phyloP scores from a whole-genome alignment of 2,113 vertebrate species.

The Parotia lawesii region DNA sequence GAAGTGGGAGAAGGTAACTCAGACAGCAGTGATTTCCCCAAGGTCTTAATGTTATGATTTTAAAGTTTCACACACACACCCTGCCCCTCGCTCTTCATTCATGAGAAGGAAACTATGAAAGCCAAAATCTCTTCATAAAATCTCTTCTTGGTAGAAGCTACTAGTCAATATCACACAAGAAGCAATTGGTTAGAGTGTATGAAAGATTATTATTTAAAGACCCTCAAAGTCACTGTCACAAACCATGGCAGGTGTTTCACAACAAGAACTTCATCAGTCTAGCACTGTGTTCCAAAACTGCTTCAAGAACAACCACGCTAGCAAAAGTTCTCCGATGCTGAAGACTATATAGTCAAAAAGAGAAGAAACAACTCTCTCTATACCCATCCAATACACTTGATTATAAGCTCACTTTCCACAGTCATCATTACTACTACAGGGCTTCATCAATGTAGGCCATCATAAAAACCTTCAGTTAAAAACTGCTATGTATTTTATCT shows the following conservation, averaged over 20 bases:
- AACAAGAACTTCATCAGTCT: background rate
- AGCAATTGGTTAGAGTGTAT: background rate
- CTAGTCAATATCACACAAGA: background rate
- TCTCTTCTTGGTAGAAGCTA: background rate
- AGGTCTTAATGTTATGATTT: background rate
- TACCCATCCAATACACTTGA: background rate
- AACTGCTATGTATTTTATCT: background rate
- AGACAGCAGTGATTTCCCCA: background rate
- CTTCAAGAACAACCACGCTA: background rate
- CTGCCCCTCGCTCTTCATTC: rapidly evolving
- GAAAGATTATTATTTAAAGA: background rate
- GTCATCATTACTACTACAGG: background rate
- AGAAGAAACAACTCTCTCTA: background rate
- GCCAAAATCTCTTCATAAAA: background rate
- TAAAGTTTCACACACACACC: background rate
- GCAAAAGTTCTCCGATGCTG: background rate
- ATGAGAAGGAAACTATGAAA: background rate
- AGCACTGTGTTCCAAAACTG: background rate
- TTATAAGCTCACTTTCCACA: background rate
- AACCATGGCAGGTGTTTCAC: background rate
- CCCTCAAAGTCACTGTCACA: background rate
- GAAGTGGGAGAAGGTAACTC: background rate
- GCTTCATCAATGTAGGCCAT: background rate
- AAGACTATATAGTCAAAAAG: background rate
- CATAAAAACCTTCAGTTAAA: background rate